Evolutionary conservation across 53 echinoderm and acorn worm species (phyloP), one percentile per base, ranked within the genome.

Genomic region (Pentamera pediparva): DNA sequence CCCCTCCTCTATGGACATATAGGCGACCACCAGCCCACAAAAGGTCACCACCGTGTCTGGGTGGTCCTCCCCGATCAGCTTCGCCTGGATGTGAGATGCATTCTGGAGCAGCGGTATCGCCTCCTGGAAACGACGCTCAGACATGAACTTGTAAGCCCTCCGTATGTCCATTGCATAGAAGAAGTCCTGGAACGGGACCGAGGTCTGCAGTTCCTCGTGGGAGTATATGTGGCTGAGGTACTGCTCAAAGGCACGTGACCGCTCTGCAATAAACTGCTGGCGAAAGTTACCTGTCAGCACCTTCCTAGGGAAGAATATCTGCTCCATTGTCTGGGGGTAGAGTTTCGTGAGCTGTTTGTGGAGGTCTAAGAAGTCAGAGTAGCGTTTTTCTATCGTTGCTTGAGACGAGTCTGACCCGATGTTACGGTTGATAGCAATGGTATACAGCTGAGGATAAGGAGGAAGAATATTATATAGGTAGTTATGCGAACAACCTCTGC

Each of bases 391-490:
- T 12, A 93, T 73, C 35, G 78, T 78, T 18, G 94, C 94, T 49
- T 93, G 94, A 29, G 94, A 93, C 21, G 94, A 81, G 77, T 93
- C 94, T 20, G 29, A 82, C 27, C 89, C 87, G 25, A 90, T 93
- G 38, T 84, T 87, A 31, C 94, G 67, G 22, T 84, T 79, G 26
- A 93, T 89, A 47, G 94, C 94, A 18, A 93, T 62, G 47, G 89
- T 93, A 69, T 93, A 93, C 6, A 89, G 59, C 94, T 93, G 74
- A n/a, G n/a, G n/a, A n/a, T n/a, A n/a, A n/a, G n/a, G n/a, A n/a
- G n/a, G n/a, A n/a, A n/a, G n/a, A n/a, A n/a, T n/a, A n/a, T n/a
- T n/a, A n/a, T n/a, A n/a, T n/a, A n/a, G n/a, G n/a, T n/a, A n/a
- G n/a, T n/a, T n/a, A n/a, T n/a, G n/a, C n/a, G n/a, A n/a, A n/a